Evolutionary conservation across 35 echinoderm and acorn worm species (phyloP).

Genomic region (Heliocidaris tuberculata): DNA sequence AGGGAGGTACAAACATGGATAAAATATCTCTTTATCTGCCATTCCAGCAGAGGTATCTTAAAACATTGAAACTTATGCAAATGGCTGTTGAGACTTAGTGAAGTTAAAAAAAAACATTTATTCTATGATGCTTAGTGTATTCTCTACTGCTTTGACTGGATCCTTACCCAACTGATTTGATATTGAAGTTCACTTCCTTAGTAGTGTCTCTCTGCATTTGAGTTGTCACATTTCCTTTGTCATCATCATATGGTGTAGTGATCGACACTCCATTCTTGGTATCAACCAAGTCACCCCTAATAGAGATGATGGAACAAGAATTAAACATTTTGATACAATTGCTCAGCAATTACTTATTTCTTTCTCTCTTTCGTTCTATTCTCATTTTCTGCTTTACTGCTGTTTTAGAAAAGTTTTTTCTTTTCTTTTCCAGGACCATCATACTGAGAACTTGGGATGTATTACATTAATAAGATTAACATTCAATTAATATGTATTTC

Average conservation of each 20-base stretch:
- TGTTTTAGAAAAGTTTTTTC: background rate
- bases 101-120: no score
- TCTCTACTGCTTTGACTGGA: no score
- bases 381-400: no score
- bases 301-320: background rate
- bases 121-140: no score
- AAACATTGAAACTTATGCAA: no score
- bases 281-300: constrained; percentile 24
- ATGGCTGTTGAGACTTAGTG: no score
- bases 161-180: constrained; percentile 49
- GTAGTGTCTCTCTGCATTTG: background rate
- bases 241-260: constrained; percentile 36
- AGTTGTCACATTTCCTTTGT: constrained; percentile 39
- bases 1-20: no score
- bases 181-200: constrained; percentile 5
- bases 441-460: background rate
- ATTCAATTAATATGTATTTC: no score
- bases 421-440: background rate
- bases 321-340: background rate
- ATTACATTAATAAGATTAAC: no score
- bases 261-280: constrained; percentile 39
- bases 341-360: background rate
- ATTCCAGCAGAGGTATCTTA: no score
- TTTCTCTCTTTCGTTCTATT: background rate
- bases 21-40: no score